Base-by-base conservation (phyloP, 2,888 invertebrate genomes). In the Drosophila formosana region DNA sequence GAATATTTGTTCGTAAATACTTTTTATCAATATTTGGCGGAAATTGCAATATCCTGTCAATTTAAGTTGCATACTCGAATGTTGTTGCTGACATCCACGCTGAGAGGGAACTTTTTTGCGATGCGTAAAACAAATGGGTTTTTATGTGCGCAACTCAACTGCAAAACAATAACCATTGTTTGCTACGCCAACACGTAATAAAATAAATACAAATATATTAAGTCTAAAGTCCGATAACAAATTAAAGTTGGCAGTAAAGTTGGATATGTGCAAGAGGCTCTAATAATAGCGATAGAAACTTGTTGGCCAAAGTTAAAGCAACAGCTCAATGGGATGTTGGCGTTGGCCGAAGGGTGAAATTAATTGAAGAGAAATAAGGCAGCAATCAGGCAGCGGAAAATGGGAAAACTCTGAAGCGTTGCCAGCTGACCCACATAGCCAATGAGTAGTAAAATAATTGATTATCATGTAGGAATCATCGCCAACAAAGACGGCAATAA, bases 361-460 rank as follows among this genome's bases (percentile, higher is more conserved):
- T 84, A 79, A 84, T 84, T 81, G 66, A 61, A 73, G 65, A 62
- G 51, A 83, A 80, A 82, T 65, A 83, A 61, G 11, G 45, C 39
- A 37, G 28, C 52, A 63, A 56, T 51, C 57, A 67, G 56, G 50
- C 4, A 50, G 41, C 57, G 25, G 32, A 50, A 61, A 63, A 60
- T 65, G 43, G 30, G 26, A 32, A 63, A 60, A 34, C 39, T 63
- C 53, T 53, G 47, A 50, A 43, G 25, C 62, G 46, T 43, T 75
- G 70, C 68, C 55, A 57, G 77, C 65, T 88, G 87, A 89, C 90
- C 88, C 80, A 89, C 82, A 90, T 90, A 90, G 66, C 77, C 80
- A 89, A 78, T 90, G 90, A 82, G 75, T 81, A 81, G 80, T 76
- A 68, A 80, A 79, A 79, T 89, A 89, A 90, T 90, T 89, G 82